These are phyloP conservation scores for Drosophila hamatofila DNA, from an alignment of 2,888 invertebrate genomes.

Conservation along the genomic window DNA sequence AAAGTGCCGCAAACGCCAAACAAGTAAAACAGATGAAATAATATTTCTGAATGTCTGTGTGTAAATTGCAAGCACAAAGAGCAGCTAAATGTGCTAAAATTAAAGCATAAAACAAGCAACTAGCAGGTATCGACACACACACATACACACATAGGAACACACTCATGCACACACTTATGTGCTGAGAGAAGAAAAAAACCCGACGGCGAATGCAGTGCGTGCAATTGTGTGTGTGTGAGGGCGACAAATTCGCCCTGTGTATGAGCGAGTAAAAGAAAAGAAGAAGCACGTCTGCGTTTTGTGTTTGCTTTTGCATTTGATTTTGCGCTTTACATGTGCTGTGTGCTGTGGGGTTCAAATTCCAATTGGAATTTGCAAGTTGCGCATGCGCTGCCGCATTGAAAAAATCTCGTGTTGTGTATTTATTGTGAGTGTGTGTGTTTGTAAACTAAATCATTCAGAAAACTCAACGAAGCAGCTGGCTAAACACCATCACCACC, in stretches of 20 bases:
- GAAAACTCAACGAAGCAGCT: conserved; percentile 30
- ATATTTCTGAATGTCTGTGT: conserved; percentile 12
- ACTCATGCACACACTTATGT: conserved; percentile 9
- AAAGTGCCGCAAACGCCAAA: conserved; percentile 54
- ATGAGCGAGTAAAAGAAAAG: conserved; percentile 28
- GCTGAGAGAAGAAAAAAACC: conserved; percentile 41
- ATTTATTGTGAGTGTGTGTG: conserved; percentile 18
- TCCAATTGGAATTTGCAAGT: conserved; percentile 65
- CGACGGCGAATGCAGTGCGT: conserved; percentile 63
- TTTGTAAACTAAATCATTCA: conserved; percentile 22
- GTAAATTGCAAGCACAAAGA: conserved; percentile 8
- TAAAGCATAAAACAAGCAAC: conserved; percentile 27
- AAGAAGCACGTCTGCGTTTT: conserved; percentile 48
- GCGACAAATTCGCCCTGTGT: conserved; percentile 58
- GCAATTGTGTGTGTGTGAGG: conserved; percentile 55
- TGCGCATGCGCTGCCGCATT: conserved; percentile 70
- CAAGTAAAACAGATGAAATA: conserved; percentile 29
- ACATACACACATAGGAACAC: conserved; percentile 11
- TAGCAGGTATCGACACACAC: conserved; percentile 25
- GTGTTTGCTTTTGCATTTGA: conserved; percentile 58
- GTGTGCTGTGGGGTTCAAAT: conserved; percentile 70
- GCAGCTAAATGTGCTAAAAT: conserved; percentile 27
- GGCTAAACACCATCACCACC: conserved; percentile 18
- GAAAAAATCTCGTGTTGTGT: conserved; percentile 19
- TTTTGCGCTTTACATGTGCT: conserved; percentile 45